These are phyloP conservation scores for Brachionus plicatilis DNA, from an alignment of 1,140 invertebrate species.

Conservation along the genomic window DNA sequence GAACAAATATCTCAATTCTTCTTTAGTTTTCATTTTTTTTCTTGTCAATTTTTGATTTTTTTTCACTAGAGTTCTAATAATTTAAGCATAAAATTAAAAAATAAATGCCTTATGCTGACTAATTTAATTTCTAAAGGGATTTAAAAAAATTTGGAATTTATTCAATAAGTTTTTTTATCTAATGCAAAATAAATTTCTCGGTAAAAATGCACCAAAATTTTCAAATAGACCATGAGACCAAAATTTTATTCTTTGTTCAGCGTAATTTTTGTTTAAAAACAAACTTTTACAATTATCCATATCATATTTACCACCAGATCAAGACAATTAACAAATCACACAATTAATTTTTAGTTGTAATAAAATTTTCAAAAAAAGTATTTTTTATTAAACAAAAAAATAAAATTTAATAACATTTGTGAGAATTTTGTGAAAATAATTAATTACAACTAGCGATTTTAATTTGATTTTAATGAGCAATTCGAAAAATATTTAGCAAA, in stretches of 20 bases:
- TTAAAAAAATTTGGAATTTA: too few relatives aligned
- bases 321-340: not conserved
- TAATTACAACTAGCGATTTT: not conserved
- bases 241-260: not conserved
- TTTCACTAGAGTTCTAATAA: too few relatives aligned
- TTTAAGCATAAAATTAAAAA: too few relatives aligned
- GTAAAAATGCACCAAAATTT: not conserved
- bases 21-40: too few relatives aligned
- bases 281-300: not conserved
- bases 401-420: not conserved
- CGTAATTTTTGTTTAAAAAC: not conserved
- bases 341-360: not conserved
- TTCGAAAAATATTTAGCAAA: not conserved
- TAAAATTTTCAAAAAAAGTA: too few relatives aligned
- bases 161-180: not conserved
- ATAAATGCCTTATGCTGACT: too few relatives aligned
- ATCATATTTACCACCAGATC: not conserved
- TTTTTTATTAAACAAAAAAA: too few relatives aligned
- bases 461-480: not conserved
- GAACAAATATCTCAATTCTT: too few relatives aligned
- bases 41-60: too few relatives aligned
- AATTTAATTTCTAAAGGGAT: too few relatives aligned
- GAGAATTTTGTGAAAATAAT: not conserved
- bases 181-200: not conserved
- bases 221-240: not conserved